Percentiles rank a stretch among this genome's conserved stretches.
Conservation (phyloP, 2,113 vertebrate genomes). For the Arothron firmamentum region DNA sequence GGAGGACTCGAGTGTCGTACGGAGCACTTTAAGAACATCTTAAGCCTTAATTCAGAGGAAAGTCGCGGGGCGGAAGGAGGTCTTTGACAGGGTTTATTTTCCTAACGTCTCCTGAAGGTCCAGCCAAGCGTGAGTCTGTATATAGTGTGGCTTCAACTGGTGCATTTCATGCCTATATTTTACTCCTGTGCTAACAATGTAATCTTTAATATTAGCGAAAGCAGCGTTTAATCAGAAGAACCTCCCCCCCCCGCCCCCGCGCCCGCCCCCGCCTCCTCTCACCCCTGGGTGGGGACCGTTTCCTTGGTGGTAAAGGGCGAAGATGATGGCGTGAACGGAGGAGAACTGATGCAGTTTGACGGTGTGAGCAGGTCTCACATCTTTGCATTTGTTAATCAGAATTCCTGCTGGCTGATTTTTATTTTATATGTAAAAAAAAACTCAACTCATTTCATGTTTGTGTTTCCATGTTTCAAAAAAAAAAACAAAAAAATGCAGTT, state of each 20-base stretch:
- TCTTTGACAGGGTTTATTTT: slow-evolving; percentile 37
- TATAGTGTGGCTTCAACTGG: slow-evolving; percentile 51
- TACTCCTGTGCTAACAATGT: slow-evolving; percentile 54
- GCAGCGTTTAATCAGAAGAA: slow-evolving; percentile 45
- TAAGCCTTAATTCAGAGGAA: slow-evolving; percentile 66
- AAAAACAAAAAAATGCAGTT: not conserved
- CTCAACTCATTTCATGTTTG: slow-evolving; percentile 27
- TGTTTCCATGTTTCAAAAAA: slow-evolving; percentile 8
- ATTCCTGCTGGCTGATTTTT: slow-evolving; percentile 27
- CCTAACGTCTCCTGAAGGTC: slow-evolving; percentile 37
- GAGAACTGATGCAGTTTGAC: slow-evolving; percentile 42
- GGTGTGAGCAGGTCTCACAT: slow-evolving; percentile 72
- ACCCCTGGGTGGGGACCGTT: slow-evolving; percentile 39
- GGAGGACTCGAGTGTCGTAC: slow-evolving; percentile 50
- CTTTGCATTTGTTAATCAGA: slow-evolving; percentile 26
- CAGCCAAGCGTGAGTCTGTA: slow-evolving; percentile 47
- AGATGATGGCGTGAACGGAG: slow-evolving; percentile 36
- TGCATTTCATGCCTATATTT: slow-evolving; percentile 48
- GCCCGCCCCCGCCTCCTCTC: not conserved
- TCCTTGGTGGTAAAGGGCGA: slow-evolving; percentile 33
- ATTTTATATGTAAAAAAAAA: slow-evolving; percentile 24
- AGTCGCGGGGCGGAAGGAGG: slow-evolving; percentile 17
- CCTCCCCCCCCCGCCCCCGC: slow-evolving; percentile 11
- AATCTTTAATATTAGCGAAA: slow-evolving; percentile 47
- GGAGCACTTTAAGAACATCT: slow-evolving; percentile 72